These are phyloP conservation scores for Nycticryphes semicollaris DNA, from an alignment of 2,113 vertebrate species.

Conservation along the genomic window DNA sequence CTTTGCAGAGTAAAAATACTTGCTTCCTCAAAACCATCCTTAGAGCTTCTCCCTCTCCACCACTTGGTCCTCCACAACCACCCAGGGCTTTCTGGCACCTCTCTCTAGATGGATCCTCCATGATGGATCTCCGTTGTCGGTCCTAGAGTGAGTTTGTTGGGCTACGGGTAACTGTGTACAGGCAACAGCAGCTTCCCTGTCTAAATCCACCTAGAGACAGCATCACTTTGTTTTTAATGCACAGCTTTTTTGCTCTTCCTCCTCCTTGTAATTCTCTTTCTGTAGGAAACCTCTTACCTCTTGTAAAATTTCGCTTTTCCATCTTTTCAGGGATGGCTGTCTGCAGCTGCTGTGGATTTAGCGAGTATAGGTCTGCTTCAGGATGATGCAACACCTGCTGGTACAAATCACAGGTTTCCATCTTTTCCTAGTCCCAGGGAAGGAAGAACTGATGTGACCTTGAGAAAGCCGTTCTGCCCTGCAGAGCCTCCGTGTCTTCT, in stretches of 20 bases:
- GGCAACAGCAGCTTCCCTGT: neutral
- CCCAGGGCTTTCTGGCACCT: neutral
- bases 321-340: neutral
- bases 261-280: neutral
- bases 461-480: neutral
- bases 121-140: neutral
- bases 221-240: neutral
- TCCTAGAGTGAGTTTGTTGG: neutral
- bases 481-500: neutral
- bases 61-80: neutral
- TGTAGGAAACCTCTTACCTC: neutral
- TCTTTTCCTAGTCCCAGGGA: neutral
- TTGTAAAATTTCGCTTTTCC: neutral
- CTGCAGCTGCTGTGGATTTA: neutral
- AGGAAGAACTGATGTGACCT: neutral
- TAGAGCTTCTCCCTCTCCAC: neutral
- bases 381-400: neutral
- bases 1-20: neutral
- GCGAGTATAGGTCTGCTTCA: neutral
- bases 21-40: neutral
- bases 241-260: neutral
- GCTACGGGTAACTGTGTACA: neutral
- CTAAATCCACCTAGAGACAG: neutral
- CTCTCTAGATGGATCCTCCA: neutral
- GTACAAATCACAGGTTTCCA: neutral